Base-by-base conservation (phyloP, 1,140 invertebrate genomes). In the Diabrotica undecimpunctata region DNA sequence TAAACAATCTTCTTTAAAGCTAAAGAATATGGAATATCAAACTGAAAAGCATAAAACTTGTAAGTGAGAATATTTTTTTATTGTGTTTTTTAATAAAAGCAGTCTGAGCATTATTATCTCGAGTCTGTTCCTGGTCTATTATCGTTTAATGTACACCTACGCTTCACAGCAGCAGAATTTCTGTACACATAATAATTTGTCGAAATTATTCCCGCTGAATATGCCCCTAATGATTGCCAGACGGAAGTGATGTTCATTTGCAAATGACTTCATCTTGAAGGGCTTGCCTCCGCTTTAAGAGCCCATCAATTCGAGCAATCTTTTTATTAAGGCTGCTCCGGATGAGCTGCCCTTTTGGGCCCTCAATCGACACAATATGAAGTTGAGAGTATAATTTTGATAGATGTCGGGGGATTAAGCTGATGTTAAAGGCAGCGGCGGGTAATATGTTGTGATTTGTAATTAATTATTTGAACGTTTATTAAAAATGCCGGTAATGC, bases 181-280 rank as follows among this genome's bases (percentile, higher is more conserved):
- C 53, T 58, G 54, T 59, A 59, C 55, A 65, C 58, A 74, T 73
- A 74, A 75, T 72, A 38, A 57, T 57, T 57, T 72, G 64, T 67
- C 60, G 66, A 68, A 75, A 77, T 76, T 76, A 75, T 76, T 74
- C 73, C 70, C 69, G 62, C 67, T 76, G 75, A 77, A 77, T 78
- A 76, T 78, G 75, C 71, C 74, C 75, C 74, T 77, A 77, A 77
- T 77, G 75, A 77, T 77, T 76, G 69, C 69, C 69, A 73, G 69
- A 67, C 70, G 69, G 70, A 70, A 66, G 68, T 71, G 74, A 73
- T 75, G 77, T 77, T 79, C 77, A 79, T 79, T 78, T 79, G 77
- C 76, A 79, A 79, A 79, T 79, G 77, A 79, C 77, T 79, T 78
- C 73, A 76, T 76, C 75, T 73, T 68, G 60, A 66, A 72, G 68